These are phyloP conservation scores for Pemphigus obesinymphae DNA, from an alignment of 1,140 invertebrate species.

Conservation along the genomic window DNA sequence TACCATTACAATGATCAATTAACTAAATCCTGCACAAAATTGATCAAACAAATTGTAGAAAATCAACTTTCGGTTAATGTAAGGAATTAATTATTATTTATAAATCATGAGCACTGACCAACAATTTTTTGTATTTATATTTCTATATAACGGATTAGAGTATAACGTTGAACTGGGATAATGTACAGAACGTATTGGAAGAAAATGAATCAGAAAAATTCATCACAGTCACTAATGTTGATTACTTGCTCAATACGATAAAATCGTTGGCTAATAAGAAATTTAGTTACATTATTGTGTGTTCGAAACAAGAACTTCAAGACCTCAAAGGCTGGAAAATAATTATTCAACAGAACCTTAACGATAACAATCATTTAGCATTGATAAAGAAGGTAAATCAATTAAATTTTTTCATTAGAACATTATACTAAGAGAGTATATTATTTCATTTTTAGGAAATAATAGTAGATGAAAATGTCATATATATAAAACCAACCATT, in stretches of 20 bases:
- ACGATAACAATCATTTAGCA: neutral
- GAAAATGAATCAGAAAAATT: neutral
- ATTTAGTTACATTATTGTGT: neutral
- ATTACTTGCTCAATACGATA: neutral
- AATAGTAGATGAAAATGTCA: neutral
- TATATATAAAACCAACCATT: neutral
- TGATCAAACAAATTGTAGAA: neutral
- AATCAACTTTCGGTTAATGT: neutral
- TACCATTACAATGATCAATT: neutral
- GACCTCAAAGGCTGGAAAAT: neutral
- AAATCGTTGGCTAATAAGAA: neutral
- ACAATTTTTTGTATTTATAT: too few relatives aligned
- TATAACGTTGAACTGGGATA: neutral
- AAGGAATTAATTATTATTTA: too few relatives aligned
- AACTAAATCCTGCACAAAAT: neutral
- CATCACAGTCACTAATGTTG: neutral
- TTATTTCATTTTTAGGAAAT: neutral
- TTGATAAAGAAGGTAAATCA: slow-evolving; percentile 24
- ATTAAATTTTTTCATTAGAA: too few relatives aligned
- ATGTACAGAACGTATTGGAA: neutral
- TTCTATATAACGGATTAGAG: neutral
- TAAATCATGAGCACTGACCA: too few relatives aligned
- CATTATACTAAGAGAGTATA: too few relatives aligned
- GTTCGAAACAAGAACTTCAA: neutral
- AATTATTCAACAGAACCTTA: neutral